Base-by-base conservation (phyloP, 2,888 invertebrate species). In the Zygaena filipendulae region DNA sequence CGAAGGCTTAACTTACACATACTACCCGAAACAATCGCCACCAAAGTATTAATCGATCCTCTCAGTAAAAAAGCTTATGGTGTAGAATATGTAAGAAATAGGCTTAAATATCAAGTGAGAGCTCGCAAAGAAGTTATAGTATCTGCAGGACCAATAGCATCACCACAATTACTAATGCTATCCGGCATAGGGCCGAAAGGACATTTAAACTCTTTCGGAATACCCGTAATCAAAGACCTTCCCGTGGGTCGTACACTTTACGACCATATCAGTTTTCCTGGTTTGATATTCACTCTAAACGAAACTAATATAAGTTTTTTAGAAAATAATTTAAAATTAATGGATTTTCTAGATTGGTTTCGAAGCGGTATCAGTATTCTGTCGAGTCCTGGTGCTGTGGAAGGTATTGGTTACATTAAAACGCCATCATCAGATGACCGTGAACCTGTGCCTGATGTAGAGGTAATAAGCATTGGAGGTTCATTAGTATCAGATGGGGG, bases 121-220 rank as follows among this genome's bases (percentile, higher is more conserved):
- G 88, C 87, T 0, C 67, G 79, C 22, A 84, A 82, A 43, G 90
- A 90, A 61, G 84, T 92, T 0, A 86, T 93, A 30, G 38, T 92
- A 3, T 85, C 88, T 6, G 90, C 87, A 2, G 92, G 92, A 0
- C 84, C 91, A 1, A 86, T 93, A 32, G 91, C 90, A 42, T 85
- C 88, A 1, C 92, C 94, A 0, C 93, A 94, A 50, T 57, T 95
- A 5, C 79, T 94, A 4, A 89, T 93, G 91, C 56, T 91, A 10
- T 90, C 89, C 1, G 91, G 91, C 2, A 62, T 90, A 5, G 87
- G 87, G 2, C 87, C 85, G 0, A 68, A 64, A n/a, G 60, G 82
- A 23, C 84, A 87, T 39, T 67, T 87, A 3, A 51, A 58, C 13
- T 61, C 71, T 30, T 49, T 74, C 21, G 77, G 80, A n/a, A 83